Evolutionary conservation across 2,113 vertebrate species (phyloP), one percentile per base, ranked within the genome.

Genomic region (Prunella himalayana): DNA sequence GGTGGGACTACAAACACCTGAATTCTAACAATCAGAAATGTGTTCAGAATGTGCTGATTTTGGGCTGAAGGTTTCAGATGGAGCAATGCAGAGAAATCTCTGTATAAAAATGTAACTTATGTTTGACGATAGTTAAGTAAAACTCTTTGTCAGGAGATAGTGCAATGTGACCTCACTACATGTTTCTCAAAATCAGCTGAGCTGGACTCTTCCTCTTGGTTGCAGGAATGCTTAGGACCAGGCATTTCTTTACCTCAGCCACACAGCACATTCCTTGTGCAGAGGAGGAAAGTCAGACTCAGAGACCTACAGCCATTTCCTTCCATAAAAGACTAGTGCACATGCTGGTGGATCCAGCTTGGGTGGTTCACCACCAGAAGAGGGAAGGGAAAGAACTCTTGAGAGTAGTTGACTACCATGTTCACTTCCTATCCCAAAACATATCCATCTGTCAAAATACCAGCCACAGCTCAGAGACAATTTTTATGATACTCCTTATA

Each of bases 211-310:
- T 65, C 45, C 27, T 77, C 37, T 30, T 30, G 19, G 22, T 2
- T 70, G 35, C 9, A 82, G 37, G 33, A 63, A 72, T 0, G 0
- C n/a, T 63, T 30, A 75, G 56, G 57, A 71, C 19, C 56, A 75
- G 53, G 16, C 6, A 13, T 28, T 57, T 80, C 33, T 63, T 42
- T 20, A 22, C n/a, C 33, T 63, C 6, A 3, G 51, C 33, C 65
- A 51, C 2, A 64, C 1, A 6, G 2, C 1, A 24, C 21, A 15
- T 35, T n/a, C 24, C 20, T 54, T 42, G 57, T 7, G 9, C 15
- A 76, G 47, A 86, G 47, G 2, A 92, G 9, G 6, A 22, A 42
- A 84, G 9, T 23, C 44, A 82, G 49, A 76, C 44, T 81, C 50
- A 37, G 25, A 61, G 31, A 41, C 28, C 54, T 69, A 37, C 1